Percentiles rank a stretch among this genome's conserved stretches.
These are phyloP conservation scores for Epinotia brunnichana DNA, from an alignment of 2,888 invertebrate species.

Conservation along the genomic window DNA sequence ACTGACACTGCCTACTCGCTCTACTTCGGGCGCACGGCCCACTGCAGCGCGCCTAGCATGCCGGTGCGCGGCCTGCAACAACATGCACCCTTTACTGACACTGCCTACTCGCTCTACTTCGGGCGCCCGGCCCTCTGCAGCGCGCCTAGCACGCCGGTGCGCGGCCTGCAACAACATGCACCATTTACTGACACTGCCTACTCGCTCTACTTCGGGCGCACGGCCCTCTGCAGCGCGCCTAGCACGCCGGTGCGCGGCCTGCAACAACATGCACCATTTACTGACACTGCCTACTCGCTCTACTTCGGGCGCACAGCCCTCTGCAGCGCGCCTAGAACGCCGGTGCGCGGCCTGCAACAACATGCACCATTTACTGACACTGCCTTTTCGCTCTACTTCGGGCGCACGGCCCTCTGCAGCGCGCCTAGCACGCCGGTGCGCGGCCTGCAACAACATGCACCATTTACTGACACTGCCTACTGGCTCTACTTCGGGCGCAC, in stretches of 20 bases:
- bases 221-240: conserved; percentile 73
- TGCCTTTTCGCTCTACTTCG: conserved; percentile 49
- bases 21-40: conserved; percentile 69
- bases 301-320: conserved; percentile 70
- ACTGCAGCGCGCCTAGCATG: conserved; percentile 75
- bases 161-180: conserved; percentile 66
- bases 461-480: neutral
- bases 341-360: conserved; percentile 74
- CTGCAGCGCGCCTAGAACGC: conserved; percentile 76
- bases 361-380: conserved; percentile 6
- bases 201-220: conserved; percentile 61
- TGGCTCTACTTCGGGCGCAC: conserved; percentile 62
- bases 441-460: conserved; percentile 64
- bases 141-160: conserved; percentile 77
- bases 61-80: conserved; percentile 76
- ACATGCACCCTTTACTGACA: conserved; percentile 15
- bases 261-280: conserved; percentile 54
- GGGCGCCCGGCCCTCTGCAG: conserved; percentile 73
- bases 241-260: conserved; percentile 77
- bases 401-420: conserved; percentile 70
- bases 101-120: conserved; percentile 42
- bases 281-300: neutral
- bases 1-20: neutral
- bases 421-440: conserved; percentile 78
- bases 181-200: neutral